A percentile compares a stretch with the other conserved stretches of the same genome.
phyloP scores from a whole-genome alignment of 2,797 vertebrate genomes.

The Smutsia gigantea region DNA sequence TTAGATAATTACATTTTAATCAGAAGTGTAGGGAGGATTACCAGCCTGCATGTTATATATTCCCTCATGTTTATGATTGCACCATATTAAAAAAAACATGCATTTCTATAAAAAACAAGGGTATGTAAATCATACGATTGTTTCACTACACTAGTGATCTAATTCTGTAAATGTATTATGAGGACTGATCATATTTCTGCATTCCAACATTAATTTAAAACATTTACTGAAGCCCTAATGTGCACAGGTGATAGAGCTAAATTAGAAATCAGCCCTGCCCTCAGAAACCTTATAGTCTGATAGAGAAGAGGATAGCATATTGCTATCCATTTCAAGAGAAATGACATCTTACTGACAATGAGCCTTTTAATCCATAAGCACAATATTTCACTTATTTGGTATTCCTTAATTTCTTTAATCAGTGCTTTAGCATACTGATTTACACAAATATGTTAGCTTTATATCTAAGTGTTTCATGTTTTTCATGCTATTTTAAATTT shows the following conservation, averaged over 20 bases:
- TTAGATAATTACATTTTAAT: constrained; percentile 70
- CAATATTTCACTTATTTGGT: neutral
- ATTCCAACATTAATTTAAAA: neutral
- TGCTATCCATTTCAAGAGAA: neutral
- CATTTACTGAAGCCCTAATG: neutral
- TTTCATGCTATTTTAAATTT: neutral
- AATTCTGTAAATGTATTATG: constrained; percentile 8
- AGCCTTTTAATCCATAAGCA: neutral
- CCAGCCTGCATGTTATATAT: constrained; percentile 33
- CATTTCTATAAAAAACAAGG: neutral
- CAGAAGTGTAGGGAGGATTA: constrained; percentile 68
- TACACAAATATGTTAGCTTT: neutral
- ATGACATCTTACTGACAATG: neutral
- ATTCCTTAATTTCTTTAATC: neutral
- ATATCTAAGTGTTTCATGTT: neutral
- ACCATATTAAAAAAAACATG: constrained; percentile 54
- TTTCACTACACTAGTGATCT: neutral
- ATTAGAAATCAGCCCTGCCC: neutral
- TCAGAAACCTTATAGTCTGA: constrained; percentile 17
- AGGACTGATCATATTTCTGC: neutral
- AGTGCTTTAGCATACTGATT: neutral
- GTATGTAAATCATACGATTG: neutral
- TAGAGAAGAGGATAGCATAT: neutral
- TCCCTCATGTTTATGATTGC: constrained; percentile 41
- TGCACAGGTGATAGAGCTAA: neutral